These are phyloP conservation scores for Dreissena polymorpha DNA, from an alignment of 1,140 invertebrate genomes.

Conservation along the genomic window DNA sequence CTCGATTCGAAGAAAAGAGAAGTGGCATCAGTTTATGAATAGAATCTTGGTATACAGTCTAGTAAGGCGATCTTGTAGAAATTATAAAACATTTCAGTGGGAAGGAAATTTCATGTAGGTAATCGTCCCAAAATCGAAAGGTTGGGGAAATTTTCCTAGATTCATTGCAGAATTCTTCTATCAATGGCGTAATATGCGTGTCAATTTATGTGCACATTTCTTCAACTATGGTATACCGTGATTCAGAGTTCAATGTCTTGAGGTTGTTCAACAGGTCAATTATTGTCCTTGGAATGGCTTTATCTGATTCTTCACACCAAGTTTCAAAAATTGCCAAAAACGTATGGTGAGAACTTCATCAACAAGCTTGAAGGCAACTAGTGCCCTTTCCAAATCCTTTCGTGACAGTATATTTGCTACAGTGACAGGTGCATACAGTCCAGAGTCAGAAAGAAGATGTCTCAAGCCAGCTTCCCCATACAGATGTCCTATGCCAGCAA, in stretches of 20 bases:
- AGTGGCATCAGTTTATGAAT: slow-evolving; percentile 31
- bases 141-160: slow-evolving; percentile 18
- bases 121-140: slow-evolving; percentile 44
- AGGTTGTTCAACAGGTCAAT: not conserved
- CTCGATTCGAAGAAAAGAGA: no score
- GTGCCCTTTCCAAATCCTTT: slow-evolving; percentile 30
- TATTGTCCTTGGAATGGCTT: not conserved
- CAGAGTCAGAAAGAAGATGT: slow-evolving; percentile 6
- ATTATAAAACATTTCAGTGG: slow-evolving; percentile 19
- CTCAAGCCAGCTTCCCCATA: no score
- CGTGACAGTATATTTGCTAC: slow-evolving; percentile 17
- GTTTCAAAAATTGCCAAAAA: not conserved
- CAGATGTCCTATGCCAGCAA: slow-evolving; percentile 15
- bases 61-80: slow-evolving; percentile 6
- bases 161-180: slow-evolving; percentile 11
- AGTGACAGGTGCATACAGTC: slow-evolving; percentile 8
- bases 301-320: not conserved
- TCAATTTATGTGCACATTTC: not conserved
- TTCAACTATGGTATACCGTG: not conserved
- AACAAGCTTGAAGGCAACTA: not conserved
- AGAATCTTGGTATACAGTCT: slow-evolving; percentile 17
- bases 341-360: slow-evolving; percentile 1
- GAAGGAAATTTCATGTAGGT: not conserved
- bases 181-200: not conserved
- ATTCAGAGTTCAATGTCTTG: not conserved